Conservation (phyloP, 1,140 invertebrate genomes). For the Cecropterus lyciades region DNA sequence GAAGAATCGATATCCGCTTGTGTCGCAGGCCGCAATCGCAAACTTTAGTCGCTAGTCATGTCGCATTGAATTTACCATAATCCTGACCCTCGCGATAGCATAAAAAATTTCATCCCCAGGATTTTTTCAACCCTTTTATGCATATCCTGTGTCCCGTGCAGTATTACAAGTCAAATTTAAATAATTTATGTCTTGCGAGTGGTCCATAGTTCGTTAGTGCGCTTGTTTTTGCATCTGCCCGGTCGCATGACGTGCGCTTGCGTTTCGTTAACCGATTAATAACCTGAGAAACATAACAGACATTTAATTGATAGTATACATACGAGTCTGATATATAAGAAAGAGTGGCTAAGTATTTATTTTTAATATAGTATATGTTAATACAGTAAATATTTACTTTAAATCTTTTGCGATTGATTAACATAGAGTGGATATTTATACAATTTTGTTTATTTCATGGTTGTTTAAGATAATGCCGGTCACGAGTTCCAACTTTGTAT, state of each 20-base stretch:
- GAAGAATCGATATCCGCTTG: background rate
- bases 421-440: too few species aligned
- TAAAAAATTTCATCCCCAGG: slow-evolving; percentile 69
- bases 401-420: too few species aligned
- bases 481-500: too few species aligned
- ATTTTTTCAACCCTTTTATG: slow-evolving; percentile 81
- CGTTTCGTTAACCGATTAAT: background rate
- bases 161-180: slow-evolving; percentile 82
- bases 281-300: background rate
- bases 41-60: background rate
- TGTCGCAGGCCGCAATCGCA: background rate
- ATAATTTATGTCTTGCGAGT: slow-evolving; percentile 75
- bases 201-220: slow-evolving; percentile 63
- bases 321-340: too few species aligned
- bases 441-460: too few species aligned
- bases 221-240: slow-evolving; percentile 71
- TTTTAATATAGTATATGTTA: too few species aligned
- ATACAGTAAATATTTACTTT: too few species aligned
- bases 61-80: slow-evolving; percentile 30
- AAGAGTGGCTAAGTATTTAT: too few species aligned
- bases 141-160: slow-evolving; percentile 75
- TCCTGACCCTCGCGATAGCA: slow-evolving; percentile 57
- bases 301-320: too few species aligned
- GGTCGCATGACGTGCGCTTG: slow-evolving; percentile 31
- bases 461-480: too few species aligned